Base-by-base conservation (phyloP, 2,797 vertebrate genomes). In the Platyrinchus mystaceus region DNA sequence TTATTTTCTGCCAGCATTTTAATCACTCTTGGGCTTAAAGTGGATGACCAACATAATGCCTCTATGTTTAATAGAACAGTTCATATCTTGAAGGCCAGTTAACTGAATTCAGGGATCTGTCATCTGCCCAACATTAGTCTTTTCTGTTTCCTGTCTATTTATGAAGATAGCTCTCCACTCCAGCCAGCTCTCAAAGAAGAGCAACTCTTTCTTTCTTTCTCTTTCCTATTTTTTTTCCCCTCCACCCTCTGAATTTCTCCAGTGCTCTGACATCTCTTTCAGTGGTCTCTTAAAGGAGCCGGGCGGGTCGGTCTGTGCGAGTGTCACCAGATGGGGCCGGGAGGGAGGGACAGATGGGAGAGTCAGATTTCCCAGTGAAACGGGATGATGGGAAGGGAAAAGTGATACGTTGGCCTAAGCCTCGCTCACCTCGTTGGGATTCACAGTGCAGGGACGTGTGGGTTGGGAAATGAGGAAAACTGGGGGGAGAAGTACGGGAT, bases 51-150 rank as follows among this genome's bases (percentile, higher is more conserved):
- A 97, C 98, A 99, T 99, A 99, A 99, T 99, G 98, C 98, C 97
- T 98, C 98, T 99, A 98, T 99, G 99, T 99, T 98, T 98, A 98
- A 97, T 97, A 98, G 98, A 98, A 98, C 98, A 97, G 96, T 97
- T 97, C 95, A 88, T 98, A 98, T 98, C 98, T 98, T 98, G 98
- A 98, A 98, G 99, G 98, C 98, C 98, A 97, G 95, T 98, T 97
- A 97, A 98, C 98, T 97, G 98, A 98, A 98, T 98, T 98, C 98
- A 98, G 98, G 97, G 98, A 99, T 98, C 98, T 98, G 98, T 99
- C 98, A 98, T 99, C 98, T 98, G 98, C 98, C 98, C 98, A 98
- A 98, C 98, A 98, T 98, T 98, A 98, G 97, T 97, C 97, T 98
- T 98, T 97, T 97, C 97, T 97, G 97, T 96, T 98, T 98, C 98